Percentiles rank a stretch among this genome's conserved stretches.
These are phyloP conservation scores for Noctuana brunneofusca DNA, from an alignment of 2,888 invertebrate species.

Conservation along the genomic window DNA sequence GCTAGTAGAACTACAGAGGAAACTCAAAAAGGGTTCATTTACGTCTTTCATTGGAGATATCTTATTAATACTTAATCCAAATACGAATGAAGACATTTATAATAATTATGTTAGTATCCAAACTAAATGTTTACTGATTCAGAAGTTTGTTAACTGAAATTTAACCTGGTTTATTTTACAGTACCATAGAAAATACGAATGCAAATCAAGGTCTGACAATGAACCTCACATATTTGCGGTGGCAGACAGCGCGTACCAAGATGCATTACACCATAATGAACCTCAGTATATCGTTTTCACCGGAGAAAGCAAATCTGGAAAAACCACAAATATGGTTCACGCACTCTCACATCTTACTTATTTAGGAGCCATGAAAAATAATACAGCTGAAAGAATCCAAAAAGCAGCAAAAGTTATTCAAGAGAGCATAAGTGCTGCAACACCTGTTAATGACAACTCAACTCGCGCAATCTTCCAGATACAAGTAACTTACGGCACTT, in stretches of 20 bases:
- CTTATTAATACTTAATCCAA: slow-evolving; percentile 90
- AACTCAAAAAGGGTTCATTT: slow-evolving; percentile 85
- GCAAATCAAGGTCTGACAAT: slow-evolving; percentile 94
- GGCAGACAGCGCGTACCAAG: slow-evolving; percentile 95
- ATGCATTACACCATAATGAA: slow-evolving; percentile 93
- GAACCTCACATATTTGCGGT: slow-evolving; percentile 95
- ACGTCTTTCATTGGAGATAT: slow-evolving; percentile 93
- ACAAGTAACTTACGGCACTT: slow-evolving; percentile 91
- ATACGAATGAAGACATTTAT: slow-evolving; percentile 88
- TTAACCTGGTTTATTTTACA: slow-evolving; percentile 62
- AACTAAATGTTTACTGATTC: neutral
- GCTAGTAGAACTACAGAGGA: slow-evolving; percentile 86
- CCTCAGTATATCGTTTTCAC: slow-evolving; percentile 94
- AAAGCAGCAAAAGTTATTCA: slow-evolving; percentile 88
- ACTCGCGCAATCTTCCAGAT: slow-evolving; percentile 92
- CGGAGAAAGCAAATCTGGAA: slow-evolving; percentile 96
- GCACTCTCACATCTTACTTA: slow-evolving; percentile 91
- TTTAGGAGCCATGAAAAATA: slow-evolving; percentile 89
- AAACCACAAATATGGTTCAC: slow-evolving; percentile 92
- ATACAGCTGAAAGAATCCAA: slow-evolving; percentile 84
- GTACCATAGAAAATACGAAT: slow-evolving; percentile 91
- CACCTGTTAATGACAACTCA: slow-evolving; percentile 92
- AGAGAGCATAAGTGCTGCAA: slow-evolving; percentile 92
- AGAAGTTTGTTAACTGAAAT: neutral
- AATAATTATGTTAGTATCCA: slow-evolving; percentile 84